Percentiles rank a stretch among this genome's conserved stretches.
Conservation (phyloP, 2,888 invertebrate genomes). For the Adela reaumurella region DNA sequence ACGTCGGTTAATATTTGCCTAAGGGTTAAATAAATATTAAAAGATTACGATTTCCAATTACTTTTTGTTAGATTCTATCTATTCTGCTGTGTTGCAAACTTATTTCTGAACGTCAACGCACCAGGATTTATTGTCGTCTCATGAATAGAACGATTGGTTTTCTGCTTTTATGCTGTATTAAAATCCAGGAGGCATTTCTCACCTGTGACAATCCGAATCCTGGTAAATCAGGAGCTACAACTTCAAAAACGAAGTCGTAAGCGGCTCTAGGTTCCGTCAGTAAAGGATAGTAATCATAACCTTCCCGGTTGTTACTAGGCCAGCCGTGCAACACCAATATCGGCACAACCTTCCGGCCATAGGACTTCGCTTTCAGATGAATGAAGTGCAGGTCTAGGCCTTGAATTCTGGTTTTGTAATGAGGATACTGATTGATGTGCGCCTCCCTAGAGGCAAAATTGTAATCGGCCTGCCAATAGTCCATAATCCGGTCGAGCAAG, state of each 20-base stretch:
- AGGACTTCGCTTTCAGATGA: conserved; percentile 65
- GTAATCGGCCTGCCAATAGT: conserved; percentile 77
- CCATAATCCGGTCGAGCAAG: conserved; percentile 59
- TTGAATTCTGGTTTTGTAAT: conserved; percentile 75
- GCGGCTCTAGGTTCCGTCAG: conserved; percentile 52
- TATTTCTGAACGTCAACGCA: too few species aligned
- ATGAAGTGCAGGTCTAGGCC: conserved; percentile 72
- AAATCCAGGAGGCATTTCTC: neutral
- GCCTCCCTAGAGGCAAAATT: conserved; percentile 64
- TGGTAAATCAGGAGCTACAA: conserved; percentile 65
- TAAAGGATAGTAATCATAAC: conserved; percentile 69
- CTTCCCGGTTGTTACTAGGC: conserved; percentile 87
- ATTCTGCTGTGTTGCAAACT: too few species aligned
- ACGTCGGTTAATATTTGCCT: too few species aligned
- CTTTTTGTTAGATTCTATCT: too few species aligned
- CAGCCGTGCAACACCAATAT: conserved; percentile 80
- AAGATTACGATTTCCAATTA: too few species aligned
- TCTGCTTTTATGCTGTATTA: too few species aligned
- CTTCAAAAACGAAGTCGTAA: conserved; percentile 62
- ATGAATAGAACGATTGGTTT: too few species aligned
- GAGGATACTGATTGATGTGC: conserved; percentile 68
- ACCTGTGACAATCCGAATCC: conserved; percentile 70
- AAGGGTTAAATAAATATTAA: too few species aligned
- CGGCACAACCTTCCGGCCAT: too few species aligned
- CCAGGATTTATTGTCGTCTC: too few species aligned